Evolutionary conservation across 2,113 vertebrate genomes (phyloP), one percentile per base, ranked within the genome.

Genomic region (Lepidothrix coronata): DNA sequence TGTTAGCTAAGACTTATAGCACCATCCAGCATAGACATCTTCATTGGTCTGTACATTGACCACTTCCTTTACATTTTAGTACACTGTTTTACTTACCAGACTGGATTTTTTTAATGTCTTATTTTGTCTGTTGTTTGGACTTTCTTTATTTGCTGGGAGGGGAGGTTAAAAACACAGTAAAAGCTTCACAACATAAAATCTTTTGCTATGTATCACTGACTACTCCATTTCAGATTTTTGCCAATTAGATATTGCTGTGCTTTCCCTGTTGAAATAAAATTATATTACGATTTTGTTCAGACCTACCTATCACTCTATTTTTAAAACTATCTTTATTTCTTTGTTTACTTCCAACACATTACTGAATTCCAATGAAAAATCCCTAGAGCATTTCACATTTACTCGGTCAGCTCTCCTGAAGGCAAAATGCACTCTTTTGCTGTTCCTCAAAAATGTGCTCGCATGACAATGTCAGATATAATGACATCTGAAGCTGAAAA

Each of bases 401-500:
- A 70, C 67, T 71, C 46, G 51, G 61, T 78, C 91, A 87, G 39
- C 54, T 93, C 46, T 89, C 74, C 75, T 68, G 70, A 92, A 87
- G 70, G 77, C 49, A 95, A 87, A 92, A 89, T 37, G 63, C 73
- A 74, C 35, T 81, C 43, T 55, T 51, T 24, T 68, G 44, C 62
- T 49, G 15, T 35, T 95, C 22, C 74, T 89, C 57, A 88, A 88
- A 93, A 91, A 67, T 2, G 11, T 63, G 24, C 35, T 59, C 24
- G 28, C 65, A 72, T 86, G 84, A 92, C 87, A 72, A 19, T 33
- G 66, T 91, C 11, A 0, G 78, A 79, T 72, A 59, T n/a, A 91
- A 88, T 57, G 80, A 67, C 77, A 92, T 68, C 57, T 85, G 80
- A 86, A 94, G 54, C 70, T 87, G 73, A 92, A 95, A 94, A 75